Conservation (phyloP, 1,140 invertebrate species). For the Ostrea edulis region DNA sequence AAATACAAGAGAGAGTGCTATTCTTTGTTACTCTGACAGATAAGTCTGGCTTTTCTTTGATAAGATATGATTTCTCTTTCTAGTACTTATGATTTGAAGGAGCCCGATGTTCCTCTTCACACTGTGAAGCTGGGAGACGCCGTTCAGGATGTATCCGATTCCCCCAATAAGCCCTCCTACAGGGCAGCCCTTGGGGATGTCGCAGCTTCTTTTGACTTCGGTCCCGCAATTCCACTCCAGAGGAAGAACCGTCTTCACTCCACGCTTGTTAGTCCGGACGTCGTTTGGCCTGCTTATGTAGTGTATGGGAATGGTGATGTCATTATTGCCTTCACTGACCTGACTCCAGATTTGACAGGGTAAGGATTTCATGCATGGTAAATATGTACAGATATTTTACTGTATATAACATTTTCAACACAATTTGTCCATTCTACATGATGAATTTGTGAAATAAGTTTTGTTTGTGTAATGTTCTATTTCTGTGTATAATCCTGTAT, state of each 20-base stretch:
- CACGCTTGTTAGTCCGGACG: conserved; percentile 13
- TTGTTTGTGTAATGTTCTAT: too few relatives aligned
- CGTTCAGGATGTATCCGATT: conserved; percentile 54
- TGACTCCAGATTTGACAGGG: conserved; percentile 62
- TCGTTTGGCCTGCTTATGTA: conserved; percentile 88
- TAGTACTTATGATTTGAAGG: conserved; percentile 76
- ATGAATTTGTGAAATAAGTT: too few relatives aligned
- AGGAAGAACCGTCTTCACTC: conserved; percentile 52
- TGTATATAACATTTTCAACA: too few relatives aligned
- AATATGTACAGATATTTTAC: too few relatives aligned
- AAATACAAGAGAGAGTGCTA: too few relatives aligned
- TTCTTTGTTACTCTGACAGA: too few relatives aligned
- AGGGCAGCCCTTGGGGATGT: conserved; percentile 86
- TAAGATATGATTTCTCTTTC: background rate
- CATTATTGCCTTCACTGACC: conserved; percentile 81
- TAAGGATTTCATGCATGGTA: background rate
- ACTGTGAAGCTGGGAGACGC: conserved; percentile 63
- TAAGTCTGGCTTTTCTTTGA: too few relatives aligned
- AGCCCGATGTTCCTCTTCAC: conserved; percentile 74
- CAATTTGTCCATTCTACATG: too few relatives aligned
- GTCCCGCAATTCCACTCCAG: conserved; percentile 80
- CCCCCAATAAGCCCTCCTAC: conserved; percentile 65
- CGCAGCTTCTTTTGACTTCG: conserved; percentile 91
- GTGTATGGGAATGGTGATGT: conserved; percentile 92
- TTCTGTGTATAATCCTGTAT: too few relatives aligned